Conservation (phyloP, 2,797 vertebrate genomes). For the Scolopax bukidnonensis region DNA sequence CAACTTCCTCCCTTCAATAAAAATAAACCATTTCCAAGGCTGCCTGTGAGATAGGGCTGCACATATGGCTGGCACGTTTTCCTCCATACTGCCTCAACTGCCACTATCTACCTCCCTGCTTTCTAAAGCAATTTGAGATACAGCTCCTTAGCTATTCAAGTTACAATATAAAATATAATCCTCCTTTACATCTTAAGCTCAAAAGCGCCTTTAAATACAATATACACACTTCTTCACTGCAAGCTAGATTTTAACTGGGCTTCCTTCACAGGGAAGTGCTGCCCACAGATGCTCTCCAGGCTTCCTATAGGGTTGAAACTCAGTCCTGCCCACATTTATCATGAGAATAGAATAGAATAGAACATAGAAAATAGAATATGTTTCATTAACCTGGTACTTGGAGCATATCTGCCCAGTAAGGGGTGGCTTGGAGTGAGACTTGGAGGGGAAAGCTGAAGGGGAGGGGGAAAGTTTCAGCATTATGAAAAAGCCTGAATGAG, state of each 20-base stretch:
- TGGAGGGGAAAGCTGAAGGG: not conserved
- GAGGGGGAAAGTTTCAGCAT: not conserved
- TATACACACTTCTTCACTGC: not conserved
- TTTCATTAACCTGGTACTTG: not conserved
- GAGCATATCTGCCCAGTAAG: not conserved
- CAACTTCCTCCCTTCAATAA: conserved; percentile 36
- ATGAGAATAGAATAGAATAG: not conserved
- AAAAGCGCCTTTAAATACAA: conserved; percentile 30
- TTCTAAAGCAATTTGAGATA: conserved; percentile 1
- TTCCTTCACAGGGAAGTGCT: not conserved
- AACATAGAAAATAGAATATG: not conserved
- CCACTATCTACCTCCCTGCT: not conserved
- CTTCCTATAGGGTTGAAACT: not conserved
- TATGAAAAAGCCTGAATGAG: not conserved
- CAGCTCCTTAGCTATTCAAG: conserved; percentile 39
- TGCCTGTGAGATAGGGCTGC: conserved; percentile 35
- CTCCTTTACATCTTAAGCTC: conserved; percentile 27
- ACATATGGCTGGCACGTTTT: conserved; percentile 44
- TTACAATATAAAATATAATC: conserved; percentile 18
- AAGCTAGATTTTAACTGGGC: not conserved
- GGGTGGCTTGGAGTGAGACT: not conserved
- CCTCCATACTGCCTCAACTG: conserved; percentile 19
- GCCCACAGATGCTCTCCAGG: not conserved
- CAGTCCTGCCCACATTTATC: not conserved
- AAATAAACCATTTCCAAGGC: conserved; percentile 36